Base-by-base conservation (phyloP, 2,113 vertebrate species). In the Erinaceus europaeus region DNA sequence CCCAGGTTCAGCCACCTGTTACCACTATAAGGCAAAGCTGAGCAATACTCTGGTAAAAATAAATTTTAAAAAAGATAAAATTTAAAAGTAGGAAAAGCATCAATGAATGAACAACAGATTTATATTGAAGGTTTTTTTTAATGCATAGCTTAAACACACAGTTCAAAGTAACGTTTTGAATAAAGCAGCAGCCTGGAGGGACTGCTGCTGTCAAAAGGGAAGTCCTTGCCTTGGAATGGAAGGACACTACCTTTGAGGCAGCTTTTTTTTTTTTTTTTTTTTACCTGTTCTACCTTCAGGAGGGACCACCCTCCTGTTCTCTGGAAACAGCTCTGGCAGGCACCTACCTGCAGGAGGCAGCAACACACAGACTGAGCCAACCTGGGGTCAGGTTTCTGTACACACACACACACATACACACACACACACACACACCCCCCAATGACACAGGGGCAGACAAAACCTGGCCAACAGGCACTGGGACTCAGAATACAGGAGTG, bases 131-230 rank as follows among this genome's bases (percentile, higher is more conserved):
- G 92, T 75, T 57, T n/a, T 36, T 36, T 94, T 95, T 93, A 93
- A 93, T 91, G 81, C 55, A 89, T 7, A 74, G 69, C 77, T 86
- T 89, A 83, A 86, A 91, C 59, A 76, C 32, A 55, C 67, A 55
- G 29, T 88, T 94, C 76, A 84, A 90, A 90, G 68, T 44, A 92
- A 94, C 93, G 9, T 79, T 36, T 91, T 86, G 90, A 84, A 91
- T 29, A 93, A 91, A 50, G 12, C 82, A 52, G 61, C 55, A 68
- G 75, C 71, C 75, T 61, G 55, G 57, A 82, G 42, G 74, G 72
- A 59, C 50, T 53, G 61, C 76, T 46, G 44, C n/a, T n/a, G 59
- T 50, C 69, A 88, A 79, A 61, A 78, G 53, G 53, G 53, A 65
- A 77, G 62, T 76, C 69, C 61, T 53, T 88, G 79, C 76, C 9